Base-by-base conservation (phyloP, 2,888 invertebrate species). In the Xestia ashworthii region DNA sequence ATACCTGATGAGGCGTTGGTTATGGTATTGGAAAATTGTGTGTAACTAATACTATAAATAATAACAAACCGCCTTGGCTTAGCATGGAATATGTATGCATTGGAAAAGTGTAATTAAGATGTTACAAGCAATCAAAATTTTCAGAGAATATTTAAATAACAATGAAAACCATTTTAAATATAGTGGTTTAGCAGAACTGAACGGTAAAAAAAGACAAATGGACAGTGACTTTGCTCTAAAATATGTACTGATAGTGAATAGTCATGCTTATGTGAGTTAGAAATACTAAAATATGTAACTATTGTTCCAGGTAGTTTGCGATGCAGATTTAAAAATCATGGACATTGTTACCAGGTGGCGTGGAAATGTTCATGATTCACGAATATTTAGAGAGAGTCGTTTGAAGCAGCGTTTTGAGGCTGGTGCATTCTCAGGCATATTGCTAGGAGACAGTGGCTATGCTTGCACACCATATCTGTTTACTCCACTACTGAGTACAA, bases 351-450 rank as follows among this genome's bases (percentile, higher is more conserved):
- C 81, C 9, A 74, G 81, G 41, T 87, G 86, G 85, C 71, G 76
- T 41, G 85, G 84, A 12, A 85, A 84, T 81, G 78, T 76, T 3
- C 86, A 87, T 78, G 88, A 88, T 66, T 84, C 83, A 0, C 22
- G 85, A 53, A 88, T 87, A 53, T 87, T 84, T 60, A 50, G 65
- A 50, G 78, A 83, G 62, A 41, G 78, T 50, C 5, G 67, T 14
- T 69, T 86, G 53, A 84, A 83, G 60, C 76, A 83, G 22, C 22
- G 77, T 19, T 87, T 84, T 83, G 82, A 78, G 44, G 68, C 64
- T 55, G 11, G 55, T 55, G 55, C 55, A 11, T 55, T 55, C n/a
- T 55, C 55, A 3, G 55, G n/a, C 22, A 55, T 55, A 11, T 11
- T 55, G 11, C n/a, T 55, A 16, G 55, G 55, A 55, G 55, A 55